A percentile compares a stretch with the other conserved stretches of the same genome.
phyloP scores from a whole-genome alignment of 2,113 vertebrate species.

The Melanocharis versteri region DNA sequence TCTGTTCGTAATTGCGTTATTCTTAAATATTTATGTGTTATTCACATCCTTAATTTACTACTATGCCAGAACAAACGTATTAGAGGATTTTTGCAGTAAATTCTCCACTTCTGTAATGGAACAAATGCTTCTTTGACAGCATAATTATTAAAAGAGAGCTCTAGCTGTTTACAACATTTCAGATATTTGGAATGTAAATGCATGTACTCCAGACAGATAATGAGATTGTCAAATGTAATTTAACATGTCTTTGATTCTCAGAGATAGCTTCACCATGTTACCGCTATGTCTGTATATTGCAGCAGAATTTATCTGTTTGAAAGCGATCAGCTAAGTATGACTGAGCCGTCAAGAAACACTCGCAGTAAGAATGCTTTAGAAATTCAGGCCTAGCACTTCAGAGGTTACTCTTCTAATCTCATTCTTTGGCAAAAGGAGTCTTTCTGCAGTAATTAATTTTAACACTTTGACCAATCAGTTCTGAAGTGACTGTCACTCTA shows the following conservation, averaged over 20 bases:
- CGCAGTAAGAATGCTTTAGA: background rate
- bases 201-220: background rate
- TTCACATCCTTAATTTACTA: background rate
- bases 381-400: background rate
- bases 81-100: background rate
- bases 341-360: background rate
- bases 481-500: background rate
- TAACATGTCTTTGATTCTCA: background rate
- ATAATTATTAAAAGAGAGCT: background rate
- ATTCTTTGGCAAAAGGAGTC: background rate
- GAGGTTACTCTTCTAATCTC: background rate
- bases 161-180: background rate
- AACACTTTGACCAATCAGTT: background rate
- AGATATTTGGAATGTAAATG: background rate
- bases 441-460: conserved; percentile 11
- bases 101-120: background rate
- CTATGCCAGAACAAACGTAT: background rate
- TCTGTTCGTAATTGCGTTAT: background rate
- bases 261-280: background rate
- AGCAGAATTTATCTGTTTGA: background rate
- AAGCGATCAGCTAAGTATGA: background rate
- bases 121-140: background rate
- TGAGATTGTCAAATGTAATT: conserved; percentile 23
- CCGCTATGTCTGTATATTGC: background rate
- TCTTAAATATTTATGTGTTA: background rate